These are phyloP conservation scores for Trypoxylus dichotomus DNA, from an alignment of 1,140 invertebrate species.

Conservation along the genomic window DNA sequence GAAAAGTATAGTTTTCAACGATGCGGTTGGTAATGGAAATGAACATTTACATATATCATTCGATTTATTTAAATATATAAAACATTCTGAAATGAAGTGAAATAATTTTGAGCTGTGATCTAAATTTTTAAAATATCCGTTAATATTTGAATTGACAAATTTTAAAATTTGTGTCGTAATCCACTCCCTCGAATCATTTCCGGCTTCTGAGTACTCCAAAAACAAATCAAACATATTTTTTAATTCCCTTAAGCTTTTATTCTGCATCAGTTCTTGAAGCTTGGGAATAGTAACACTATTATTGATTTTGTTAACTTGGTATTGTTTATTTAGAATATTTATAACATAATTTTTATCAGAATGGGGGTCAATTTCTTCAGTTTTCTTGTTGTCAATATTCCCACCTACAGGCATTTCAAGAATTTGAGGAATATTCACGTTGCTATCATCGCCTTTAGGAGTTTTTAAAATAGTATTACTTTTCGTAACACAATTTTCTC, in stretches of 20 bases:
- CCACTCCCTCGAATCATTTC: conserved; percentile 37
- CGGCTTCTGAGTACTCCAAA: conserved; percentile 37
- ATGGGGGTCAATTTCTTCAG: neutral
- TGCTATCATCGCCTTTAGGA: neutral
- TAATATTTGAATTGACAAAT: conserved; percentile 32
- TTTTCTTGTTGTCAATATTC: neutral
- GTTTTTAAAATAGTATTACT: neutral
- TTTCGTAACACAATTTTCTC: conserved; percentile 13
- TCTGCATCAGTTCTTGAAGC: conserved; percentile 28
- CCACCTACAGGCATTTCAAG: no score
- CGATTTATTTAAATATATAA: conserved; percentile 38
- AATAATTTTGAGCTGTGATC: conserved; percentile 32
- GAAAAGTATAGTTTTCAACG: conserved; percentile 37
- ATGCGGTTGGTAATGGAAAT: conserved; percentile 47
- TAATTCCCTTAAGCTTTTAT: neutral
- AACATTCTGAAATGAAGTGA: conserved; percentile 39
- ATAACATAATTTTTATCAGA: conserved; percentile 8
- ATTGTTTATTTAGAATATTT: conserved; percentile 39
- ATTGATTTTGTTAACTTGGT: conserved; percentile 37
- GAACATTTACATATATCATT: conserved; percentile 42
- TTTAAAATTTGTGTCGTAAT: conserved; percentile 45
- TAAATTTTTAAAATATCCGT: conserved; percentile 35
- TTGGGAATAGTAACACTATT: conserved; percentile 34
- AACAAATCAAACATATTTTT: conserved; percentile 7
- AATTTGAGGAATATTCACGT: neutral